Evolutionary conservation across 2,113 vertebrate genomes (phyloP).

Genomic region (Dinomys branickii): DNA sequence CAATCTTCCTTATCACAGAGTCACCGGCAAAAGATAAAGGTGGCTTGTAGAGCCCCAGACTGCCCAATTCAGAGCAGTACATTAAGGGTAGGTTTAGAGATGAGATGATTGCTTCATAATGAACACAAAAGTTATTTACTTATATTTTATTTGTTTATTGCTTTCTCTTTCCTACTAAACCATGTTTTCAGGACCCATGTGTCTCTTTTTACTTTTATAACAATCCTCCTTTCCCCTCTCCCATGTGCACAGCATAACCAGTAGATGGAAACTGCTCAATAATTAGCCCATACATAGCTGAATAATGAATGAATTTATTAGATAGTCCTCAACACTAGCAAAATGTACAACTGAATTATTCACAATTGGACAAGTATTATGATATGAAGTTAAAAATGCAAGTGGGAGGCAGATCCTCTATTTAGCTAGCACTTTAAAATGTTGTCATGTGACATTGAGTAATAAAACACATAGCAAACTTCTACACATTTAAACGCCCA

Average conservation of each 20-base stretch:
- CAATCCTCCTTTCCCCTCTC: accelerated
- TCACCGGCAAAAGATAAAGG: background rate
- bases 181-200: background rate
- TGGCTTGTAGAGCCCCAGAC: background rate
- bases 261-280: background rate
- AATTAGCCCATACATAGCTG: background rate
- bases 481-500: background rate
- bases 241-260: background rate
- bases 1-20: background rate
- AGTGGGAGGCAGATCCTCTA: background rate
- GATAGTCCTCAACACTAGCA: background rate
- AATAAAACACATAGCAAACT: background rate
- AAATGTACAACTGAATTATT: conserved; percentile 17
- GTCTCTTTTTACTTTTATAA: background rate
- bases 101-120: background rate
- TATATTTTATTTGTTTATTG: background rate
- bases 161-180: background rate
- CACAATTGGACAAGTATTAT: background rate
- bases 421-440: background rate
- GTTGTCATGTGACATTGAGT: background rate
- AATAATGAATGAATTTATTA: conserved; percentile 50
- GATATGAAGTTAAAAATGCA: background rate
- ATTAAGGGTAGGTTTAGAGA: background rate
- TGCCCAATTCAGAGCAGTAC: background rate
- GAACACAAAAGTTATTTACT: background rate